Evolutionary conservation across 2,888 invertebrate species (phyloP), one percentile per base, ranked within the genome.

Genomic region (Euplagia quadripunctaria): DNA sequence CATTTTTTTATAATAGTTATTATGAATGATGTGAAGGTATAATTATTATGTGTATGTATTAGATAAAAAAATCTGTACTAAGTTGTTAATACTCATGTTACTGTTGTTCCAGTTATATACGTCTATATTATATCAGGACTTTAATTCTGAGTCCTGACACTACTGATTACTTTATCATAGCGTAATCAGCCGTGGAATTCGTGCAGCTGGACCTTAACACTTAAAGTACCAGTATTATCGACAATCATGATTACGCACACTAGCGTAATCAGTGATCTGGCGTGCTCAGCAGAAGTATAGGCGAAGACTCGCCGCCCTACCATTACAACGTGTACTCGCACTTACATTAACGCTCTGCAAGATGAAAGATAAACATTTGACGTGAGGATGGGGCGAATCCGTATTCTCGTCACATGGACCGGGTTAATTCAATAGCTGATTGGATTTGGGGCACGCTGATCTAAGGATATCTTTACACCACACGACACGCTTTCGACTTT

Each of bases 351-450:
- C 93, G 91, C 90, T 87, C 88, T 90, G 90, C 91, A 89, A 93
- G 95, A 95, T 95, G 94, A 94, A 95, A 95, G 95, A 95, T 94
- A 95, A 95, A 95, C 95, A 95, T 94, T 95, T 95, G 94, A 94
- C 93, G 93, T 92, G 92, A 94, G 92, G 93, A 93, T 89, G 88
- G 91, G 89, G 90, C 90, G 92, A 93, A 94, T 96, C 93, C 93
- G 94, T 95, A 96, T 96, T 95, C 95, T 89, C 93, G 94, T 95
- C 95, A 95, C 95, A 94, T 93, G 90, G 94, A 90, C 92, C 89
- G 93, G 92, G 94, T 94, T 95, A 95, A 95, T 96, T 95, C 95
- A 95, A 95, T 95, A 94, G 94, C 94, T 95, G 95, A 96, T 95
- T 95, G 95, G 95, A 95, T 95, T 96, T 95, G 94, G 94, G 94